A percentile compares a stretch with the other conserved stretches of the same genome.
Evolutionary conservation across 2,113 vertebrate genomes (phyloP).

Genomic region (Morphnarchus princeps): DNA sequence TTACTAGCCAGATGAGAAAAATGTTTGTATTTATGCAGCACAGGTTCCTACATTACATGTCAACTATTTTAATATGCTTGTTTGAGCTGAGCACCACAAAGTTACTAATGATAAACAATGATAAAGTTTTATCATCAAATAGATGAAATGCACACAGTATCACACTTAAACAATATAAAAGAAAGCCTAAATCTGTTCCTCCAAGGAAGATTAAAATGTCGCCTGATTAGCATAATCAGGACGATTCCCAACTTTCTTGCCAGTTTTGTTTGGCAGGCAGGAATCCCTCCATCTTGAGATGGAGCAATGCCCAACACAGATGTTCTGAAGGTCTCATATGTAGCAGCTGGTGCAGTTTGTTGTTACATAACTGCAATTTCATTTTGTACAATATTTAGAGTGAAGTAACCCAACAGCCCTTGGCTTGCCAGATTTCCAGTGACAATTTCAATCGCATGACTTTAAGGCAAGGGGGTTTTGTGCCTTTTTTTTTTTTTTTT

Average conservation of each 20-base stretch:
- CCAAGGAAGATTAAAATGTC: not conserved
- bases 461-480: not conserved
- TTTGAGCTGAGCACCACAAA: not conserved
- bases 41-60: not conserved
- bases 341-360: not conserved
- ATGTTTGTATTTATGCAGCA: not conserved
- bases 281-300: conserved; percentile 3
- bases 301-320: conserved; percentile 42
- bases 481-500: not conserved
- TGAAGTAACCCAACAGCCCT: not conserved
- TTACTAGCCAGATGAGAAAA: not conserved
- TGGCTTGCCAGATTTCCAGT: conserved; percentile 20
- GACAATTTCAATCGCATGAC: not conserved
- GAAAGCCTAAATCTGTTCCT: not conserved
- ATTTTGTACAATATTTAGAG: conserved; percentile 45
- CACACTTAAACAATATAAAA: not conserved
- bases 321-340: conserved; percentile 32
- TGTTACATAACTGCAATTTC: conserved; percentile 26
- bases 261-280: conserved; percentile 49
- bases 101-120: not conserved
- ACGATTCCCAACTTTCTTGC: not conserved
- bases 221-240: not conserved
- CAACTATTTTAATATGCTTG: not conserved
- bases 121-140: not conserved
- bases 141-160: not conserved